These are phyloP conservation scores for Indri indri DNA, from an alignment of 2,113 vertebrate genomes.

Conservation along the genomic window DNA sequence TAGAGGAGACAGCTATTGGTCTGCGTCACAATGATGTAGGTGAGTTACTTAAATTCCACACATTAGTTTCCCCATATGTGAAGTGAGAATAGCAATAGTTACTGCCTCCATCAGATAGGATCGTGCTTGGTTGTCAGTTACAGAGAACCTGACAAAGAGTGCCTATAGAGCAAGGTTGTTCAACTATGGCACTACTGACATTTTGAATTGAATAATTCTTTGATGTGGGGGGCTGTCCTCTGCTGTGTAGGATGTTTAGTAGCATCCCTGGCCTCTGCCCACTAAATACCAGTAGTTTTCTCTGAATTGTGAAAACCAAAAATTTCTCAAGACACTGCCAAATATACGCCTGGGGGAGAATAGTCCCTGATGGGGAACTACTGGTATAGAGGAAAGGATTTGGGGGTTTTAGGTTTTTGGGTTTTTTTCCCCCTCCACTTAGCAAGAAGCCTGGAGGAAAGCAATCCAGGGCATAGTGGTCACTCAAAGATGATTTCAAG, in stretches of 20 bases:
- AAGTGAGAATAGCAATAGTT: neutral
- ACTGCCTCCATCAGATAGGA: too few species aligned
- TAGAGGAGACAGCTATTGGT: neutral
- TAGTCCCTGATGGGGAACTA: neutral
- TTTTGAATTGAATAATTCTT: neutral
- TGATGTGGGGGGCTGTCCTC: too few species aligned
- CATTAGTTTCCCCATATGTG: neutral
- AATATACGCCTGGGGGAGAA: neutral
- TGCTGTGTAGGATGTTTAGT: neutral
- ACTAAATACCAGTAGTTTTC: neutral
- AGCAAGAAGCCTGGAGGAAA: neutral
- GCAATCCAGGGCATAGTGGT: neutral
- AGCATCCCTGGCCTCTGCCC: neutral
- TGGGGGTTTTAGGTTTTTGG: too few species aligned
- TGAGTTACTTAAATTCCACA: neutral
- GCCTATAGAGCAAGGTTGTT: neutral
- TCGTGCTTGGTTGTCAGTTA: neutral
- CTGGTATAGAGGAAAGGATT: neutral
- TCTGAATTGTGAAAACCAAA: neutral
- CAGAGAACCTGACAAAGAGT: neutral
- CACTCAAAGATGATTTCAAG: neutral
- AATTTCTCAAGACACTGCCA: neutral
- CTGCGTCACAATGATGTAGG: neutral
- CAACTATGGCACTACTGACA: neutral
- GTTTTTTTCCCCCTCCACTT: neutral